phyloP scores from a whole-genome alignment of 2,888 invertebrate species.

The Eupithecia abbreviata region DNA sequence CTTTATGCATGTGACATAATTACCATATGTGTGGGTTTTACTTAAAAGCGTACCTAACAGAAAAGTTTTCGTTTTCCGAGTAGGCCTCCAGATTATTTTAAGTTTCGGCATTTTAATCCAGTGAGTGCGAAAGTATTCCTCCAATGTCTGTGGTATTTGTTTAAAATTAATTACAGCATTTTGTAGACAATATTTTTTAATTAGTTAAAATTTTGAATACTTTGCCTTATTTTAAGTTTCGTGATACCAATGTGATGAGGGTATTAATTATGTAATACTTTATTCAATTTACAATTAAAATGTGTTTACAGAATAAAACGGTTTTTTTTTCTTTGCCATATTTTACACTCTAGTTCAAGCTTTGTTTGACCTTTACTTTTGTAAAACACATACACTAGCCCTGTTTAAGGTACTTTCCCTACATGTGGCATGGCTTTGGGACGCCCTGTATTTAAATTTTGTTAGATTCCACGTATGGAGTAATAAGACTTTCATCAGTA shows the following conservation, averaged over 20 bases:
- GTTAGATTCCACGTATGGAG: too few species aligned
- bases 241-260: slow-evolving; percentile 73
- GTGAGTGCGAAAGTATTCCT: slow-evolving; percentile 15
- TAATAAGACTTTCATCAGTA: too few species aligned
- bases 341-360: neutral
- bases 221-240: slow-evolving; percentile 52
- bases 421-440: too few species aligned
- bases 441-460: too few species aligned
- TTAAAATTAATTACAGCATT: slow-evolving; percentile 10
- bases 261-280: slow-evolving; percentile 67
- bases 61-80: too few species aligned
- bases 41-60: too few species aligned
- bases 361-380: too few species aligned
- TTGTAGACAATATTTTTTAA: slow-evolving; percentile 12
- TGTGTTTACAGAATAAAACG: slow-evolving; percentile 19
- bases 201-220: neutral
- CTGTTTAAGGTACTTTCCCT: too few species aligned
- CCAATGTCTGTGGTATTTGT: slow-evolving; percentile 7
- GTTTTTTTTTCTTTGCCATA: slow-evolving; percentile 17
- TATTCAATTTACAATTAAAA: slow-evolving; percentile 37
- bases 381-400: too few species aligned
- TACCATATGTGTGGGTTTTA: too few species aligned
- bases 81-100: neutral
- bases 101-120: slow-evolving; percentile 26
- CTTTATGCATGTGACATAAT: too few species aligned